phyloP scores from a whole-genome alignment of 2,113 vertebrate genomes.

The Coptodon rendalli region DNA sequence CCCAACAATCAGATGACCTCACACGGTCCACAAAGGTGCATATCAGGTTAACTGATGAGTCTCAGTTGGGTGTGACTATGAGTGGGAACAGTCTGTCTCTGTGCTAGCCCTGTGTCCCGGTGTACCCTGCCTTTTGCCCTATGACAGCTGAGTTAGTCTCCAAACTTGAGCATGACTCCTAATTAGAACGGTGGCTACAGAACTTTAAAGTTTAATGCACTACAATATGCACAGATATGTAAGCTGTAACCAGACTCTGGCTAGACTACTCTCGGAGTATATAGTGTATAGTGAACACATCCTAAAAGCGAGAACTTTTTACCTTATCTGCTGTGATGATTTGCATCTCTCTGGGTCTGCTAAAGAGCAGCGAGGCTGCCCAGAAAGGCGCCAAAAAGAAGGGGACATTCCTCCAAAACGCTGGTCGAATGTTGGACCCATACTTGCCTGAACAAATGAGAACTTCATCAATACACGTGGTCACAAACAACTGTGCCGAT shows the following conservation, averaged over 20 bases:
- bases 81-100: background rate
- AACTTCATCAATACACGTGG: background rate
- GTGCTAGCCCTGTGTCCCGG: background rate
- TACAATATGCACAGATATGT: background rate
- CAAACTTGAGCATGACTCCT: background rate
- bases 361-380: conserved; percentile 76
- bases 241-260: background rate
- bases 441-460: conserved; percentile 79
- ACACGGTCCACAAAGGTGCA: background rate
- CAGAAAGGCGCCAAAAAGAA: conserved; percentile 78
- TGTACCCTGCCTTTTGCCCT: background rate
- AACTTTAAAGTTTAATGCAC: background rate
- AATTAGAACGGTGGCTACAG: background rate
- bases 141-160: background rate
- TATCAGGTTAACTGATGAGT: background rate
- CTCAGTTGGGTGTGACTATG: background rate
- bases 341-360: conserved; percentile 54
- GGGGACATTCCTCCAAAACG: conserved; percentile 78
- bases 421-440: conserved; percentile 77
- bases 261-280: background rate
- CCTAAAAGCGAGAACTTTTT: background rate
- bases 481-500: background rate
- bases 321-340: conserved; percentile 73
- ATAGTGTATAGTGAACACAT: background rate
- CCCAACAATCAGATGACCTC: background rate